Base-by-base conservation (phyloP, 2,797 vertebrate species). In the Phrynocephalus guinanensis region DNA sequence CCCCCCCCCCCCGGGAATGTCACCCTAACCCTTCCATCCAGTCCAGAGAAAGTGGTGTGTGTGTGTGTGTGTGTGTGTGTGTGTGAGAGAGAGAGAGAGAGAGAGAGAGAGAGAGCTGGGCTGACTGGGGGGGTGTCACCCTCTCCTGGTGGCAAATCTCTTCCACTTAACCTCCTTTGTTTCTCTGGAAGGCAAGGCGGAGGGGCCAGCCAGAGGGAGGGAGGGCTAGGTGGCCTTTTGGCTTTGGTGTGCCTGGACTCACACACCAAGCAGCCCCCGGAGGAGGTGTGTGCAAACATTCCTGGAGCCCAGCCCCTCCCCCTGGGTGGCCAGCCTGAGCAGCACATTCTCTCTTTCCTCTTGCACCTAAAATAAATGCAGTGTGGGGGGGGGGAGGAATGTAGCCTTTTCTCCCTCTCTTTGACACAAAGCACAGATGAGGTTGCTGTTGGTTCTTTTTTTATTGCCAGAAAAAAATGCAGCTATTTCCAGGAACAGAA, bases 261-360 rank as follows among this genome's bases (percentile, higher is more conserved):
- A 33, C 26, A 18, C 44, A 70, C 38, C 5, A 50, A 9, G 66
- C 48, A 79, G 16, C 30, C 38, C 38, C 38, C 38, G 3, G 6
- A 11, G 76, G 38, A 20, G 60, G 30, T 1, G 26, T 20, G 6
- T 33, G 18, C 28, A 24, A 66, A 76, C 48, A 78, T 77, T 48
- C 77, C 84, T 90, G 86, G 0, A 0, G 90, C 50, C 44, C 11
- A 24, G 72, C 63, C 16, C 93, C 3, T 1, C 20, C 38, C 18
- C 13, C 84, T 94, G 93, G 94, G 92, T 90, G 93, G 92, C 93
- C 7, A 86, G 94, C 93, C 92, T 92, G 94, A 93, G 94, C 94
- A 95, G 94, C 94, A 95, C 94, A 94, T 95, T 95, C 94, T 94
- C 94, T 88, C 48, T 95, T 95, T 95, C 94, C 93, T 95, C 94